phyloP scores from a whole-genome alignment of 2,888 invertebrate species.

The Archips crataeganus region DNA sequence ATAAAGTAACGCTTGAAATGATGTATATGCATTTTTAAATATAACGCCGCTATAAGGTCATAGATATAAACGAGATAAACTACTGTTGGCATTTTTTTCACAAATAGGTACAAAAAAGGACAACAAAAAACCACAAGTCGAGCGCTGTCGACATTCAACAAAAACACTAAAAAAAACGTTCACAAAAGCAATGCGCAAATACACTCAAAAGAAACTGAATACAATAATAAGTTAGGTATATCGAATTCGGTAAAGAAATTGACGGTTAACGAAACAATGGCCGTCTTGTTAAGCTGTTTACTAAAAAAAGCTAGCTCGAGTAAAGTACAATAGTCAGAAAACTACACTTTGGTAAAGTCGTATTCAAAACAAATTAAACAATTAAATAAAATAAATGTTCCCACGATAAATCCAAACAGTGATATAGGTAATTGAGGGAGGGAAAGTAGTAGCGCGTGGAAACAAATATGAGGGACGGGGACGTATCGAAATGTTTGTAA shows the following conservation, averaged over 20 bases:
- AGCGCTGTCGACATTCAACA: slow-evolving; percentile 22
- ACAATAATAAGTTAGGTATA: slow-evolving; percentile 37
- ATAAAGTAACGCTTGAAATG: slow-evolving; percentile 16
- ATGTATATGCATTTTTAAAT: not conserved
- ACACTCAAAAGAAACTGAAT: slow-evolving; percentile 33
- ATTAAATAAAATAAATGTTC: slow-evolving; percentile 37
- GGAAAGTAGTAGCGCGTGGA: slow-evolving; percentile 68
- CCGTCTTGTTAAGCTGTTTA: slow-evolving; percentile 26
- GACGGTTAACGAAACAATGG: slow-evolving; percentile 36
- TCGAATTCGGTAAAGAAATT: slow-evolving; percentile 37
- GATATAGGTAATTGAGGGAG: slow-evolving; percentile 62
- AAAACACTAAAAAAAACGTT: slow-evolving; percentile 31
- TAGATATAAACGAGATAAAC: slow-evolving; percentile 1
- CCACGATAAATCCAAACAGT: slow-evolving; percentile 42
- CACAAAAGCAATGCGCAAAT: slow-evolving; percentile 36
- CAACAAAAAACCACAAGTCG: slow-evolving; percentile 28
- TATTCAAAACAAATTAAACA: slow-evolving; percentile 29
- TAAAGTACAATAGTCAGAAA: slow-evolving; percentile 25
- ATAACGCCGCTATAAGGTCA: slow-evolving; percentile 6
- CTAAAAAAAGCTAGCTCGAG: slow-evolving; percentile 5
- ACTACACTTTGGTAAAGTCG: slow-evolving; percentile 21
- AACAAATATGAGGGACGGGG: slow-evolving; percentile 79
- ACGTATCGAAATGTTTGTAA: slow-evolving; percentile 81
- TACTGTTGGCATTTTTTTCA: slow-evolving; percentile 19
- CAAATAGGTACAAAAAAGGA: slow-evolving; percentile 6